These are phyloP conservation scores for Sympetrum striolatum DNA, from an alignment of 2,888 invertebrate genomes.

Conservation along the genomic window DNA sequence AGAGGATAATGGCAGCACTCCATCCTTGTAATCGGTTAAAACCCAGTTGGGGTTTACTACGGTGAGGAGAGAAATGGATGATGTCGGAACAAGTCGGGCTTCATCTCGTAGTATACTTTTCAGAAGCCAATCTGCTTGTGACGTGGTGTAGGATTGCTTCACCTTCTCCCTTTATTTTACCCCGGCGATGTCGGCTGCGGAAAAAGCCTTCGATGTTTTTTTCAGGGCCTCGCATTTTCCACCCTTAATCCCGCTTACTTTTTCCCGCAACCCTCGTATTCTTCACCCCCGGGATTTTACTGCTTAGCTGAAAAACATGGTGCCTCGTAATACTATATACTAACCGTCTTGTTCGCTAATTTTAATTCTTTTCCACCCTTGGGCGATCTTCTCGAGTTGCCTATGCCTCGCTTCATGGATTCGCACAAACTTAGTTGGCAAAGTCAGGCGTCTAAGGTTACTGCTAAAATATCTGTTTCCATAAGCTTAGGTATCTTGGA, in stretches of 20 bases:
- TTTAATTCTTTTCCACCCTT: neutral
- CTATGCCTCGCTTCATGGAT: neutral
- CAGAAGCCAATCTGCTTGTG: neutral
- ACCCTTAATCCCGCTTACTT: neutral
- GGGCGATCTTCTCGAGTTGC: neutral
- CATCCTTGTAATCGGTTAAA: neutral
- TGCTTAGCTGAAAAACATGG: neutral
- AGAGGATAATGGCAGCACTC: neutral
- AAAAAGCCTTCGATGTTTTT: neutral
- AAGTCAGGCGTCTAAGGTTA: neutral
- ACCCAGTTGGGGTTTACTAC: neutral
- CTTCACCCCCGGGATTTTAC: neutral
- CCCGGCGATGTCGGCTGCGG: neutral
- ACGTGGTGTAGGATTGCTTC: neutral
- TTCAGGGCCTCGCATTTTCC: neutral
- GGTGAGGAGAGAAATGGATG: neutral
- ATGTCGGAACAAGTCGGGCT: neutral
- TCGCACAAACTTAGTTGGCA: neutral
- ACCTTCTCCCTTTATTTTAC: neutral
- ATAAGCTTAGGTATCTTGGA: no score
- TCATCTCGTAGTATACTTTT: neutral
- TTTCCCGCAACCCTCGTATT: neutral
- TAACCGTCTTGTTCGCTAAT: neutral
- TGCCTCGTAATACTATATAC: neutral
- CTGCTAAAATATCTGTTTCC: neutral